Base-by-base conservation (phyloP, 2,888 invertebrate species). In the Melanotus villosus region DNA sequence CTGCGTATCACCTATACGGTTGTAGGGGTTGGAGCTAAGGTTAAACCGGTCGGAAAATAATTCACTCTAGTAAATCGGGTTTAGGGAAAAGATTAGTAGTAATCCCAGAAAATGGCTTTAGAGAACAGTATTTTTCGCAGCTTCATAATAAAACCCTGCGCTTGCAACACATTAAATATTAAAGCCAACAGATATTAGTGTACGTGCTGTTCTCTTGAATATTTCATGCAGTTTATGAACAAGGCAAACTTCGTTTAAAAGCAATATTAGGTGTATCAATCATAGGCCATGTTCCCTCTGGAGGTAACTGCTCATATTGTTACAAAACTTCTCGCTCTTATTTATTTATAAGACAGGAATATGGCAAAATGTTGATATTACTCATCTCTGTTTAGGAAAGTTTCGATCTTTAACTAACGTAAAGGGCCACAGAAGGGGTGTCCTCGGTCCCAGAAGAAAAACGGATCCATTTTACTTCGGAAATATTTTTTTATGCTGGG, bases 21-120 rank as follows among this genome's bases (percentile, higher is more conserved):
- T n/a, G n/a, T n/a, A 38, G 23, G 64, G 64, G 72, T 65, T 71
- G 72, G 69, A 70, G 70, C 72, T 75, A 72, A 78, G 75, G 78
- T 77, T 77, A 77, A 78, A 78, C 75, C 74, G 75, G 72, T 76
- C 65, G 77, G 77, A 78, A 78, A 78, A 78, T 78, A 78, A 76
- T 79, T 78, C 79, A 78, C 76, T 76, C 74, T 68, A 72, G 75
- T 77, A 79, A 79, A 79, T 79, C 77, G 75, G 75, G 78, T 77
- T 76, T 77, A 75, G 75, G 76, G 74, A 76, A 75, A 78, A 79
- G 81, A 80, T 82, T 81, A 82, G 78, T 77, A 75, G 76, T 80
- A 80, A 82, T 81, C 81, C 79, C 69, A 72, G 77, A 76, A 77
- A 81, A 82, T 80, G 80, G 80, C 78, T 80, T 80, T 79, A 73